Conservation (phyloP, 1,140 invertebrate species). For the Apocrypta bakeri region DNA sequence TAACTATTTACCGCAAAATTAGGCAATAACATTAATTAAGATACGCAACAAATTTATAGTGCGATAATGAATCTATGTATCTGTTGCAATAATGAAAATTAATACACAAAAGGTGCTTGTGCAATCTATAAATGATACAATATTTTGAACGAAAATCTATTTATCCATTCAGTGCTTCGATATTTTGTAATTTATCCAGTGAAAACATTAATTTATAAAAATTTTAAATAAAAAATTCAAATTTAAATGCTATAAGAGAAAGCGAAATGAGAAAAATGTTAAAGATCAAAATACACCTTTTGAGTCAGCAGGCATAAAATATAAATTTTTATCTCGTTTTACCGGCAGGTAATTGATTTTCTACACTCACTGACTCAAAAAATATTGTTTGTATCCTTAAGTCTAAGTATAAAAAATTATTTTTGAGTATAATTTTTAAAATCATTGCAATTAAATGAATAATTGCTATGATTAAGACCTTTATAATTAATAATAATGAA, state of each 20-base stretch:
- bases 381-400: too few species aligned
- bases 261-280: constrained; percentile 40
- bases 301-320: too few species aligned
- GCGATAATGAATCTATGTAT: too few species aligned
- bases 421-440: constrained; percentile 13
- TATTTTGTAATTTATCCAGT: constrained; percentile 30
- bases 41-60: neutral
- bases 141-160: constrained; percentile 9
- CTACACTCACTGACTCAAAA: too few species aligned
- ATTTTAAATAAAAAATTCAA: constrained; percentile 54
- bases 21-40: neutral
- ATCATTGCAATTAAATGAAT: constrained; percentile 16
- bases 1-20: too few species aligned
- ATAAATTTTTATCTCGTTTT: too few species aligned
- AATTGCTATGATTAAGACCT: neutral
- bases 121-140: neutral
- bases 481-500: constrained; percentile 62
- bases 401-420: too few species aligned
- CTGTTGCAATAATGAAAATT: neutral
- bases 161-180: neutral
- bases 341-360: too few species aligned
- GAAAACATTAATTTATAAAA: constrained; percentile 51
- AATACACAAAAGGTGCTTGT: neutral
- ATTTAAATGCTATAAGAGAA: constrained; percentile 39
- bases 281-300: constrained; percentile 13